Evolutionary conservation across 64 coral and sea anemone species (phyloP), one percentile per base, ranked within the genome.

Genomic region (Exaiptasia diaphana): DNA sequence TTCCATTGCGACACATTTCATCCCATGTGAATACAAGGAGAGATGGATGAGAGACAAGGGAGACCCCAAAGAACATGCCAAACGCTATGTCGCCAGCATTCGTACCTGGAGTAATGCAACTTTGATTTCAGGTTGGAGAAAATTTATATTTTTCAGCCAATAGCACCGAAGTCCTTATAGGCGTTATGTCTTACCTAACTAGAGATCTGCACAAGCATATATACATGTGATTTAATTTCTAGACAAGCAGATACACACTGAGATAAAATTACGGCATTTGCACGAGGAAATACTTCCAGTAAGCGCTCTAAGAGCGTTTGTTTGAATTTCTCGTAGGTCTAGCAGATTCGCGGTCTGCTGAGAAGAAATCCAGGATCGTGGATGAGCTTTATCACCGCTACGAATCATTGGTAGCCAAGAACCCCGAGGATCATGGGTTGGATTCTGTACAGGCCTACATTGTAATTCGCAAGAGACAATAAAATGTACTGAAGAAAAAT

Each of bases 31-130:
- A 23, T 67, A 68, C 28, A 41, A 48, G n/a, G 72, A 76, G 12
- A 91, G 85, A 70, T 91, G 88, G 88, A 42, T 78, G 24, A 83
- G 33, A 53, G 46, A 68, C 54, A 81, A 73, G 18, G 87, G 87
- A 17, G 78, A 82, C 55, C 77, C 87, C 18, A 85, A 37, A 14
- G 40, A 67, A 25, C 52, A 78, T 58, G 88, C 88, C 1, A 46
- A 77, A 26, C 59, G 41, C 17, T 85, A 68, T 42, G 12, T 85
- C 31, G 55, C 46, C 0, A 44, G n/a, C 13, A 78, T 83, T 26
- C 81, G 88, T 6, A 33, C 43, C 11, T 91, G 88, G 88, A 91
- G 88, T 58, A 91, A 91, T 20, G 52, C 71, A 11, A 78, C 73
- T 0, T 91, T 69, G 28, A 14, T 69, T 0, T 52, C 72, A 23